phyloP scores from a whole-genome alignment of 1,140 invertebrate species.

The Pseudomyrmex dendroicus region DNA sequence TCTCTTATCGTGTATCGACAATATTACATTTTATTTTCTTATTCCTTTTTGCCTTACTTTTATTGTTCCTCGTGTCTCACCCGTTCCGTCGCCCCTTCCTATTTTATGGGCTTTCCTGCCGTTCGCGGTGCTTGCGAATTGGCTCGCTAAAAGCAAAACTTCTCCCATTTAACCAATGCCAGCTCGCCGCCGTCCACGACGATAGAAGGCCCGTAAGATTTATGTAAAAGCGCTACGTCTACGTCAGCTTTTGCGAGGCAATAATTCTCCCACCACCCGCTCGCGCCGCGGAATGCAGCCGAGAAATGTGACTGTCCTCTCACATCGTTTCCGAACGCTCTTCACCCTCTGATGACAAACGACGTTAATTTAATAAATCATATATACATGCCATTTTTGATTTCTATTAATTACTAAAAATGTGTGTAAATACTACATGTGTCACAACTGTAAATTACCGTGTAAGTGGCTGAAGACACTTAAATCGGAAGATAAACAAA shows the following conservation, averaged over 20 bases:
- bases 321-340: not conserved
- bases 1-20: conserved; percentile 31
- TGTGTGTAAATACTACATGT: too few species aligned
- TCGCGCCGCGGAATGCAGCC: conserved; percentile 5
- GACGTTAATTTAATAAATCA: too few species aligned
- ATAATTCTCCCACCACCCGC: conserved; percentile 49
- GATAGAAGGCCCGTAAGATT: conserved; percentile 67
- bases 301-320: conserved; percentile 31
- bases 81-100: not conserved
- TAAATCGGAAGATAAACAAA: too few species aligned
- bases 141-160: conserved; percentile 68
- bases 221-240: conserved; percentile 65
- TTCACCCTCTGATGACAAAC: too few species aligned
- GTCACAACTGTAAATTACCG: too few species aligned
- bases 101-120: not conserved
- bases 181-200: conserved; percentile 46
- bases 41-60: conserved; percentile 43
- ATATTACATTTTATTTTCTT: conserved; percentile 51
- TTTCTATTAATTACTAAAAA: too few species aligned
- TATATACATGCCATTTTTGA: too few species aligned
- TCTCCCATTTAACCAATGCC: conserved; percentile 68
- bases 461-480: too few species aligned
- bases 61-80: conserved; percentile 21
- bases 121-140: conserved; percentile 33
- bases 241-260: conserved; percentile 64